phyloP scores from a whole-genome alignment of 1,140 invertebrate species.

The Drosophila malerkotliana region DNA sequence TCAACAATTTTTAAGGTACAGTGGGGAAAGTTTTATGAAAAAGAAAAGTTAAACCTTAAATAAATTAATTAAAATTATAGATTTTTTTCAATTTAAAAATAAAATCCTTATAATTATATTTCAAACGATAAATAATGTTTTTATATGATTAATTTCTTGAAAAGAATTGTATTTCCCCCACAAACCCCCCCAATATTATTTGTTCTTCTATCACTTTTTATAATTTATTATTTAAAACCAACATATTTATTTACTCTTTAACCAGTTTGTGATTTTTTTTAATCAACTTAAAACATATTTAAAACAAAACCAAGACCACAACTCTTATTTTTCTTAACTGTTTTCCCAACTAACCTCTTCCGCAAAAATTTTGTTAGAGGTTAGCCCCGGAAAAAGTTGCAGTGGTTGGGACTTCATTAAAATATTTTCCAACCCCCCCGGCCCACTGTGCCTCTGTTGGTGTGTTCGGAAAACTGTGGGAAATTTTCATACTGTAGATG shows the following conservation, averaged over 20 bases:
- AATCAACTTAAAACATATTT: neutral
- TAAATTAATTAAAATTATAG: neutral
- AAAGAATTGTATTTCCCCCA: too few relatives aligned
- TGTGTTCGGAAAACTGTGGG: conserved; percentile 27
- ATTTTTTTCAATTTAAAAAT: too few relatives aligned
- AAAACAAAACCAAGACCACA: conserved; percentile 1
- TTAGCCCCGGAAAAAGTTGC: conserved; percentile 36
- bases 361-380: conserved; percentile 39
- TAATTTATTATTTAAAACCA: too few relatives aligned
- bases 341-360: neutral
- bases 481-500: conserved; percentile 29
- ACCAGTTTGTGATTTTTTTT: neutral
- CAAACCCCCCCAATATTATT: too few relatives aligned
- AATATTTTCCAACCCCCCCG: conserved; percentile 21
- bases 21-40: neutral
- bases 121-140: too few relatives aligned
- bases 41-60: neutral
- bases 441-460: conserved; percentile 34
- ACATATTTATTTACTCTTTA: neutral
- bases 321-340: neutral
- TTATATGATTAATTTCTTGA: too few relatives aligned
- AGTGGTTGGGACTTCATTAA: conserved; percentile 41
- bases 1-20: conserved; percentile 26
- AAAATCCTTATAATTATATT: too few relatives aligned
- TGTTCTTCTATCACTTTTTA: too few relatives aligned